These are phyloP conservation scores for Antidorcas marsupialis DNA, from an alignment of 2,113 vertebrate species.

Conservation along the genomic window DNA sequence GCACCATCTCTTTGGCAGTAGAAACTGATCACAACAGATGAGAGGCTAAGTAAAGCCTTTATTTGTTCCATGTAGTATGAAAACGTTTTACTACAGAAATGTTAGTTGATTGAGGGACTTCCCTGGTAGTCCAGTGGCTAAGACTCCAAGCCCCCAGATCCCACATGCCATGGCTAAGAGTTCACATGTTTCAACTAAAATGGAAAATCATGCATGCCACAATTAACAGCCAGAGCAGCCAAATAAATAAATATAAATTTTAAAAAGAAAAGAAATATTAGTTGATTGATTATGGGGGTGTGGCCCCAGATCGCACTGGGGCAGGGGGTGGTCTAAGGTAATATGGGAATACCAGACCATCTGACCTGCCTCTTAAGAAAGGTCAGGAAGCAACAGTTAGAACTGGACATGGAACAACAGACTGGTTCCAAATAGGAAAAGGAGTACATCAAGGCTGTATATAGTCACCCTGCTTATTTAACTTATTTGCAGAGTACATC, in stretches of 20 bases:
- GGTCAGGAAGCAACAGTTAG: too few species aligned
- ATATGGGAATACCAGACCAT: background rate
- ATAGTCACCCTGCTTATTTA: too few species aligned
- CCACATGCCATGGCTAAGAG: background rate
- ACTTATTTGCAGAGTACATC: too few species aligned
- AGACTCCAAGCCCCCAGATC: background rate
- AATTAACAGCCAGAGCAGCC: background rate
- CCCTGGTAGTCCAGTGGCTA: background rate
- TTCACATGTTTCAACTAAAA: background rate
- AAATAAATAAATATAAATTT: background rate
- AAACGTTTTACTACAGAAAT: background rate
- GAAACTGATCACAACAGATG: background rate
- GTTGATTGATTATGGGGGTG: background rate
- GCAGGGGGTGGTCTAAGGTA: background rate
- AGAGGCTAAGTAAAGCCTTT: background rate
- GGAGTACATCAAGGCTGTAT: too few species aligned
- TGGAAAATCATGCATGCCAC: background rate
- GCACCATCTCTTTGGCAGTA: background rate
- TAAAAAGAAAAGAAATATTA: background rate
- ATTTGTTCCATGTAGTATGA: background rate
- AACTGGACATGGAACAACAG: too few species aligned
- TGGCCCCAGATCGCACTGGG: accelerated
- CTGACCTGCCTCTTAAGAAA: too few species aligned
- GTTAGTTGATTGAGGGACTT: background rate
- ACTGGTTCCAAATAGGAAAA: too few species aligned